Evolutionary conservation across 2,113 vertebrate species (phyloP), one percentile per base, ranked within the genome.

Genomic region (Dromaius novaehollandiae): DNA sequence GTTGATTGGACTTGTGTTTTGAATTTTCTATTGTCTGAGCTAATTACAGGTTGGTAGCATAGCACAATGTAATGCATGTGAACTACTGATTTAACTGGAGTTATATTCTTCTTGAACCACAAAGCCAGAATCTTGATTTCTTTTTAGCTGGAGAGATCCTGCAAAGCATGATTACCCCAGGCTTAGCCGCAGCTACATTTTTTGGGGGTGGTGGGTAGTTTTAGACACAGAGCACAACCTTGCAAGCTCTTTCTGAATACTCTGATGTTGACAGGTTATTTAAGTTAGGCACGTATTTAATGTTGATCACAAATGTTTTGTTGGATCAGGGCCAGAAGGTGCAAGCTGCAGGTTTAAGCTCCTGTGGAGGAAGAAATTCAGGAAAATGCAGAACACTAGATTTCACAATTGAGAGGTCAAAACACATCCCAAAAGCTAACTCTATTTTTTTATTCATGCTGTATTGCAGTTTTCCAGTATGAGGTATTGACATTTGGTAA

Each of bases 21-120:
- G 86, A 94, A 83, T 97, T 93, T 94, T 86, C 86, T 89, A 55
- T 94, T 96, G 90, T 93, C 84, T 90, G 65, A 90, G 75, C 79
- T 97, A 97, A 97, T 96, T 93, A 76, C 65, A 86, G 55, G 61
- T 94, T 96, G 88, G 90, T 83, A 95, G 36, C 36, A 42, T 19
- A 76, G 38, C 24, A 90, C 79, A 95, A 86, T 66, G 46, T 30
- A 79, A 71, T 28, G 64, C 24, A 19, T 55, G 22, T 42, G 68
- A 96, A 84, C 51, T 79, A 82, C 73, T 91, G 92, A 94, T 96
- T 96, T 93, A 86, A 95, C 68, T 84, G 48, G 25, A 82, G 61
- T 76, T 93, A 81, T 87, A 83, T 90, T 93, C 53, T 89, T 84
- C 77, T 69, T 80, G 58, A 89, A 38, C 64, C 68, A 36, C 64